Percentiles rank a stretch among this genome's conserved stretches.
Evolutionary conservation across 1,140 invertebrate genomes (phyloP).

Genomic region (Tribolium madens): DNA sequence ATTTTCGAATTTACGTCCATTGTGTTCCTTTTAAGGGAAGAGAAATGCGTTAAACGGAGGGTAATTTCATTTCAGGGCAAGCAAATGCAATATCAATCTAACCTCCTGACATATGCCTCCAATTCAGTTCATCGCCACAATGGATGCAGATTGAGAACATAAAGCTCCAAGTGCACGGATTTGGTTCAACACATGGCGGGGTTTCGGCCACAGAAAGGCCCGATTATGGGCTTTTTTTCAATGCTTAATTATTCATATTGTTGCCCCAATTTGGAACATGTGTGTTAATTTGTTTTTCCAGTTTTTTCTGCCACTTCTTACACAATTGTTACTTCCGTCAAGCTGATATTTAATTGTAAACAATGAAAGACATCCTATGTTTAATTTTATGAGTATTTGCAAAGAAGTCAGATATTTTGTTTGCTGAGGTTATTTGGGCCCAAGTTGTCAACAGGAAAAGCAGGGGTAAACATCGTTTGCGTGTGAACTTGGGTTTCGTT

Average conservation of each 20-base stretch:
- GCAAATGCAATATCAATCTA: conserved; percentile 40
- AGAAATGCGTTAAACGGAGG: conserved; percentile 15
- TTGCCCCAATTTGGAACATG: not conserved
- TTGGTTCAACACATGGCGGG: conserved; percentile 40
- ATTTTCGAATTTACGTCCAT: conserved; percentile 22
- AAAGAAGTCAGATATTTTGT: conserved; percentile 1
- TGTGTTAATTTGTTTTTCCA: conserved; percentile 5
- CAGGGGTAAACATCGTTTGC: conserved; percentile 22
- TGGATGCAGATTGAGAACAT: conserved; percentile 37
- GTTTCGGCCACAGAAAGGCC: conserved; percentile 17
- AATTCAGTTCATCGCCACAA: conserved; percentile 41
- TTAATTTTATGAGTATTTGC: no score
- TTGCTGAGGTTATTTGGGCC: conserved; percentile 6
- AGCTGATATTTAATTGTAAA: no score
- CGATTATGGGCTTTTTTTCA: conserved; percentile 2
- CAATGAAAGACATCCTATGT: no score
- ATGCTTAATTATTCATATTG: conserved; percentile 22
- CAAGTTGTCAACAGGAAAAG: conserved; percentile 9
- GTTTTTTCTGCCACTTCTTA: not conserved
- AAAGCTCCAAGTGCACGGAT: conserved; percentile 35
- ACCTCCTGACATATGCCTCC: conserved; percentile 21
- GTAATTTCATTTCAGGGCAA: conserved; percentile 25
- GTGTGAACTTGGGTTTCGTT: conserved; percentile 27
- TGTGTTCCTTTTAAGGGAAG: conserved; percentile 37
- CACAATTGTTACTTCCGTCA: not conserved